These are phyloP conservation scores for Chrysomallon squamiferum DNA, from an alignment of 1,140 invertebrate species.

Conservation along the genomic window DNA sequence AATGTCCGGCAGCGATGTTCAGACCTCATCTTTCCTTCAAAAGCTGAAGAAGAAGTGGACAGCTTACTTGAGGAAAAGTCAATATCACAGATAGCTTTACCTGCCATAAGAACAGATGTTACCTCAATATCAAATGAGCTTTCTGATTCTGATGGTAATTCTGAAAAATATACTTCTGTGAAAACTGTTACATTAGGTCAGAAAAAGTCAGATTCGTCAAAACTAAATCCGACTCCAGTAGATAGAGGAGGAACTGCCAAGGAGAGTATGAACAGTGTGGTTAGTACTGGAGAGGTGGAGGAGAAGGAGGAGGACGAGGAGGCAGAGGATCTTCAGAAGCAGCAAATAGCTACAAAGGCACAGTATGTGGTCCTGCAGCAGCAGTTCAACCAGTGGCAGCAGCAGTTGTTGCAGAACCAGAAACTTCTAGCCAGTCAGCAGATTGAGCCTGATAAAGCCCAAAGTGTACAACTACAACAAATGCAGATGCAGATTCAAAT, in stretches of 20 bases:
- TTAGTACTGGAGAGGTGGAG: slow-evolving; percentile 1
- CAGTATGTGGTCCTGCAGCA: slow-evolving; percentile 41
- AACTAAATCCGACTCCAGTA: too few species aligned
- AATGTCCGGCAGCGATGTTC: slow-evolving; percentile 30
- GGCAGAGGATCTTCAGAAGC: slow-evolving; percentile 13
- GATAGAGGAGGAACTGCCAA: too few species aligned
- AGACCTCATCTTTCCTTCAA: slow-evolving; percentile 33
- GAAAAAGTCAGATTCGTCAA: too few species aligned
- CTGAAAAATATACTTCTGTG: too few species aligned
- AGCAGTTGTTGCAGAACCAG: slow-evolving; percentile 48
- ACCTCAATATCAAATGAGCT: not conserved
- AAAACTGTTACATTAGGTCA: too few species aligned
- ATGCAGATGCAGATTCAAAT: slow-evolving; percentile 40
- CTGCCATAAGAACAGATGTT: slow-evolving; percentile 18
- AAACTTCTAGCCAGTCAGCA: slow-evolving; percentile 28
- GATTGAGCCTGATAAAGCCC: slow-evolving; percentile 6
- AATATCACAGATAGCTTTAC: slow-evolving; percentile 37
- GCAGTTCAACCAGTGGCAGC: slow-evolving; percentile 45
- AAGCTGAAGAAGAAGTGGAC: slow-evolving; percentile 37
- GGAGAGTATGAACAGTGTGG: too few species aligned
- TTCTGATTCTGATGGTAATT: too few species aligned
- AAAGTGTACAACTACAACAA: slow-evolving; percentile 32
- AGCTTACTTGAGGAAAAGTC: slow-evolving; percentile 43
- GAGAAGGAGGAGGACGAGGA: slow-evolving; percentile 4
- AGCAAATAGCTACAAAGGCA: slow-evolving; percentile 17